These are phyloP conservation scores for Ennomos quercinarius DNA, from an alignment of 2,888 invertebrate genomes.

Conservation along the genomic window DNA sequence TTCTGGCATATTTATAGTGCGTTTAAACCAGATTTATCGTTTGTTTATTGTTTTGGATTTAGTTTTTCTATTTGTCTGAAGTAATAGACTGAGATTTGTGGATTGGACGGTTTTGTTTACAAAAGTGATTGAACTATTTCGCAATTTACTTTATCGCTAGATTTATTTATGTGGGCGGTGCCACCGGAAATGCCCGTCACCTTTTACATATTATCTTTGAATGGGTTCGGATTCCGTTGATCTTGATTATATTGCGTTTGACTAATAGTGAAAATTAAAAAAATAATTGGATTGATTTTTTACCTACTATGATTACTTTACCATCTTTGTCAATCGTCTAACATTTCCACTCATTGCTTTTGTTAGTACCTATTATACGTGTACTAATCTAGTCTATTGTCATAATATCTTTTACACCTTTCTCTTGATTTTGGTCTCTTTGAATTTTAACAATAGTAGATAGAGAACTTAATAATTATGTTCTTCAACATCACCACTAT, in stretches of 20 bases:
- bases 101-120: conserved; percentile 37
- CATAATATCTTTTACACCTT: too few species aligned
- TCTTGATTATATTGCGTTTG: conserved; percentile 7
- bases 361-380: too few species aligned
- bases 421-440: too few species aligned
- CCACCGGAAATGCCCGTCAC: conserved; percentile 19
- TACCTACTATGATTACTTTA: too few species aligned
- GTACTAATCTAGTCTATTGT: too few species aligned
- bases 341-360: too few species aligned
- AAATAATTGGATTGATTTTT: neutral
- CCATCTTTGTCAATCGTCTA: too few species aligned
- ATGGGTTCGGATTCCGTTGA: conserved; percentile 24
- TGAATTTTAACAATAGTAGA: too few species aligned
- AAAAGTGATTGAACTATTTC: conserved; percentile 27
- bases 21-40: conserved; percentile 61
- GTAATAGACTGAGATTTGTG: conserved; percentile 47
- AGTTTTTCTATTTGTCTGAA: conserved; percentile 45
- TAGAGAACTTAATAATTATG: too few species aligned
- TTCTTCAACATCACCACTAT: too few species aligned
- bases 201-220: conserved; percentile 12
- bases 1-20: conserved; percentile 59
- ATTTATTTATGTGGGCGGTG: conserved; percentile 16
- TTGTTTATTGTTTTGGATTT: conserved; percentile 63
- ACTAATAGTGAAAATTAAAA: neutral
- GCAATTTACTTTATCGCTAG: conserved; percentile 26